phyloP scores from a whole-genome alignment of 1,140 invertebrate genomes.

The Micrasema minimum region DNA sequence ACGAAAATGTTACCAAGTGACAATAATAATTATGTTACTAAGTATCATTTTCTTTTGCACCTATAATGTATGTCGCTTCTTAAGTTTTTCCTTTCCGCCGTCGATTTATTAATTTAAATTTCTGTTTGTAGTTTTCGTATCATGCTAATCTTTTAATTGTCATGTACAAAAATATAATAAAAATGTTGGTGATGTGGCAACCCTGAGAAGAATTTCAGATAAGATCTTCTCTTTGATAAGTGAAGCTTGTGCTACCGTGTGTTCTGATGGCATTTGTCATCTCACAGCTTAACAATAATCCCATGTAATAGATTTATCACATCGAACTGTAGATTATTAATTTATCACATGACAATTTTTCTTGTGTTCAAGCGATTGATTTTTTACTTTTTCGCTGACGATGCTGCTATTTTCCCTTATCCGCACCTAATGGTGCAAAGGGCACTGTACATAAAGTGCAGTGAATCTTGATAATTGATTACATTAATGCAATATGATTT shows the following conservation, averaged over 20 bases:
- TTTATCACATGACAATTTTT: not conserved
- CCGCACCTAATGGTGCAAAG: too few species aligned
- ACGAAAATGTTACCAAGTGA: too few species aligned
- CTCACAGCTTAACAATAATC: slow-evolving; percentile 20
- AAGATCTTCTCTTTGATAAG: slow-evolving; percentile 8
- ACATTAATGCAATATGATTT: not conserved
- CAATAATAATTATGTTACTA: too few species aligned
- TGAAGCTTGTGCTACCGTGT: slow-evolving; percentile 43
- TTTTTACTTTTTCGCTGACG: not conserved
- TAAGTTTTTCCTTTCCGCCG: not conserved
- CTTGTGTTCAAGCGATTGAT: not conserved
- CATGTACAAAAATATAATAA: not conserved
- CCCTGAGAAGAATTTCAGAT: not conserved
- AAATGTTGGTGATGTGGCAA: not conserved
- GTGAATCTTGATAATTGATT: too few species aligned
- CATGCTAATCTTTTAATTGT: not conserved
- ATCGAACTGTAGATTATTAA: slow-evolving; percentile 40
- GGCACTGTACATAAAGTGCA: too few species aligned
- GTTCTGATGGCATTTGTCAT: slow-evolving; percentile 49
- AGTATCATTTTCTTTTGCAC: not conserved
- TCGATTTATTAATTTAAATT: not conserved
- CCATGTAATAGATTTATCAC: slow-evolving; percentile 40
- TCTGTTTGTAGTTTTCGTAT: not conserved
- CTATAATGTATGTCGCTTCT: not conserved
- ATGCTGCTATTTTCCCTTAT: too few species aligned